Conservation (phyloP, 2,113 vertebrate species). For the Percina caprodes region DNA sequence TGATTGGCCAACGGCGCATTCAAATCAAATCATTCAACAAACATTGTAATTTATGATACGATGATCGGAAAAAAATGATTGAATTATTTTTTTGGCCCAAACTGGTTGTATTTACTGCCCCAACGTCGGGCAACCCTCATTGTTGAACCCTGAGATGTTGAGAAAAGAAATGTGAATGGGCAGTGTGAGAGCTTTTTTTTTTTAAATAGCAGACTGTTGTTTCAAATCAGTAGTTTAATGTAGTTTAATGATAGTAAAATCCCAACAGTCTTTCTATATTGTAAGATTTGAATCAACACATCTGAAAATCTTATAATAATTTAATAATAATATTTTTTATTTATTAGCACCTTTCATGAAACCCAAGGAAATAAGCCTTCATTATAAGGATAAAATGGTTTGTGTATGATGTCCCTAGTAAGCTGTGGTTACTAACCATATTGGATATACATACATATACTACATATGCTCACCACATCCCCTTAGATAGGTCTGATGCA, state of each 20-base stretch:
- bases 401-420: constrained; percentile 7
- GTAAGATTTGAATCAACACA: background rate
- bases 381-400: background rate
- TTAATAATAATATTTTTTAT: too few species aligned
- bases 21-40: too few species aligned
- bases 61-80: too few species aligned
- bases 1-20: too few species aligned
- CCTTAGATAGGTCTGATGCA: constrained; percentile 36
- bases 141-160: background rate
- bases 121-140: too few species aligned
- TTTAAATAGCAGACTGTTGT: background rate
- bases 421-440: constrained; percentile 17
- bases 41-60: too few species aligned
- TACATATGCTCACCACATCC: constrained; percentile 5
- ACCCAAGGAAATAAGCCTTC: background rate
- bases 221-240: background rate
- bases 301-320: background rate
- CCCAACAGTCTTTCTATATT: background rate
- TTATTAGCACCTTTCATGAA: too few species aligned
- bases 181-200: background rate
- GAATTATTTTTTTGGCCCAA: too few species aligned
- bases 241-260: background rate
- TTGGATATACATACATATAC: constrained; percentile 40
- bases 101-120: too few species aligned
- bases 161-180: background rate